These are phyloP conservation scores for Pygoscelis antarcticus DNA, from an alignment of 2,113 vertebrate genomes.

Conservation along the genomic window DNA sequence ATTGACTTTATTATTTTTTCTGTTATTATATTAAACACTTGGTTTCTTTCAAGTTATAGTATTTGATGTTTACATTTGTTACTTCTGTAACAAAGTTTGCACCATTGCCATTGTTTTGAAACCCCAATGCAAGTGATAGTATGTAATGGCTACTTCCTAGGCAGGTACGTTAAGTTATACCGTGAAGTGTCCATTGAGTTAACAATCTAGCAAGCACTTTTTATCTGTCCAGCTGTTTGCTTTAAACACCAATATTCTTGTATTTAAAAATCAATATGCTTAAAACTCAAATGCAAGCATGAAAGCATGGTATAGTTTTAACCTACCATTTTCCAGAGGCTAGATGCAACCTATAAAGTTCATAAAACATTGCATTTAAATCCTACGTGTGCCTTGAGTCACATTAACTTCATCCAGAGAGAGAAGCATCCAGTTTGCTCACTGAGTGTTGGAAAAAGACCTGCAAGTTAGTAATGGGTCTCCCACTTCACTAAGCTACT, in stretches of 20 bases:
- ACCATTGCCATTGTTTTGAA: neutral
- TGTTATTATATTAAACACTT: slow-evolving; percentile 46
- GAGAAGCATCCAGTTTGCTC: neutral
- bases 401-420: neutral
- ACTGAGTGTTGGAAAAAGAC: neutral
- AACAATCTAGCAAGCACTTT: neutral
- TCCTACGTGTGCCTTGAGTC: neutral
- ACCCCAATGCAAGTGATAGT: neutral
- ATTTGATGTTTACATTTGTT: neutral
- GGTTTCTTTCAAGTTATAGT: neutral
- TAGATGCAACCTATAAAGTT: neutral
- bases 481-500: neutral
- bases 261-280: neutral
- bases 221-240: neutral
- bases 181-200: neutral
- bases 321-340: slow-evolving; percentile 18
- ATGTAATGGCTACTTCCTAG: neutral
- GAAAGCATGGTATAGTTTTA: neutral
- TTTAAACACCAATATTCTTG: neutral
- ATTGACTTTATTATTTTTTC: slow-evolving; percentile 95
- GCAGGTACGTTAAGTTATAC: neutral
- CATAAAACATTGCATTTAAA: neutral
- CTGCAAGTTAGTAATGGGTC: neutral
- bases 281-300: neutral
- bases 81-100: neutral